These are phyloP conservation scores for Rhingia campestris DNA, from an alignment of 2,888 invertebrate genomes.

Conservation along the genomic window DNA sequence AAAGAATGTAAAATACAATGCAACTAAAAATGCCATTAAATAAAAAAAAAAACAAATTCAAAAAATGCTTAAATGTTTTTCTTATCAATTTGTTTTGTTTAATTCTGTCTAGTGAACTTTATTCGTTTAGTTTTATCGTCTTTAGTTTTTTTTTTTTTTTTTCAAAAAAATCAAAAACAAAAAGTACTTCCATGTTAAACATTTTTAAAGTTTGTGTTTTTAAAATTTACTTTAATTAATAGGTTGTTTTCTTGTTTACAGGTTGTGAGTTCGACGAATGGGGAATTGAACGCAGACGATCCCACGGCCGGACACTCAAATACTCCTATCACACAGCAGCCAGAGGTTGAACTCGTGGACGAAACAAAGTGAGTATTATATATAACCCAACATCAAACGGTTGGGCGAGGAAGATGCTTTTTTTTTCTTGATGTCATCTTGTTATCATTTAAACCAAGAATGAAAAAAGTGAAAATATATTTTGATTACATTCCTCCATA, in stretches of 20 bases:
- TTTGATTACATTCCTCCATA: no score
- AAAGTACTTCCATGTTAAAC: slow-evolving; percentile 2
- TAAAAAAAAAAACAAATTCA: slow-evolving; percentile 30
- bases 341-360: slow-evolving; percentile 97
- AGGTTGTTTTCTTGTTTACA: slow-evolving; percentile 81
- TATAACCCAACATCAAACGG: not conserved
- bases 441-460: not conserved
- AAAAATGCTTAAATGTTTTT: slow-evolving; percentile 61
- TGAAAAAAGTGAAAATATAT: no score
- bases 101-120: slow-evolving; percentile 51
- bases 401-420: slow-evolving; percentile 60
- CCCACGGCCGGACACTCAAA: slow-evolving; percentile 98
- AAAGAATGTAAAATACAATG: slow-evolving; percentile 45
- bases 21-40: slow-evolving; percentile 42
- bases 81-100: slow-evolving; percentile 10
- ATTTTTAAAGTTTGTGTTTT: slow-evolving; percentile 12
- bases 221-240: slow-evolving; percentile 5
- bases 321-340: slow-evolving; percentile 96
- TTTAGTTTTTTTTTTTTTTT: slow-evolving; percentile 11
- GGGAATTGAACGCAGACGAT: slow-evolving; percentile 96
- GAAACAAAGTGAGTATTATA: slow-evolving; percentile 94
- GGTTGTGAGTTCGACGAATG: slow-evolving; percentile 99
- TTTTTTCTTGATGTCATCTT: not conserved
- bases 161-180: not conserved
- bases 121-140: slow-evolving; percentile 47